Evolutionary conservation across 2,888 invertebrate species (phyloP), one percentile per base, ranked within the genome.

Genomic region (Rhodophaea formosa): DNA sequence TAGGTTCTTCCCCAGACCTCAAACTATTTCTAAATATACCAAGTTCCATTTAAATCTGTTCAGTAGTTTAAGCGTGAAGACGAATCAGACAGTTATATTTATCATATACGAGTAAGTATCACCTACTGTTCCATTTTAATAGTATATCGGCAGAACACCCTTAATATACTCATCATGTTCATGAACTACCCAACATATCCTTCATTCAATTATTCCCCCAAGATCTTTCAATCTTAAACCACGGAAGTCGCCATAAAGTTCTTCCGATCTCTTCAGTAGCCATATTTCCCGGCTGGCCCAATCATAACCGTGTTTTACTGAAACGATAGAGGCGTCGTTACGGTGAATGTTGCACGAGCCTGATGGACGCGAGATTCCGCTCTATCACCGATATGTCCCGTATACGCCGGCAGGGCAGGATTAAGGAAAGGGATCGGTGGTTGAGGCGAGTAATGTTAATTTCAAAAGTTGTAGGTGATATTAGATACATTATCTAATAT

Each of bases 241-340:
- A 14, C 23, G 35, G 8, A 51, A 59, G 53, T 51, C 32, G 49
- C 39, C 47, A 47, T 56, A 56, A 60, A 61, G 46, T 56, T 42
- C 45, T 56, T 51, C 53, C 47, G 23, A 39, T 30, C 56, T 56
- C 43, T 15, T 42, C 51, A 52, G 43, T 32, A 52, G 59, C 58
- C 52, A 61, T 61, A 61, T 65, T 23, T 47, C 59, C 57, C 51
- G 63, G 62, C 64, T 58, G 65, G 62, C 60, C 61, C 75, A 73
- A 80, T 82, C 81, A 84, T 83, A 80, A 79, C 74, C 72, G 71
- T 79, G 77, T 73, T 77, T 80, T 75, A 74, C 67, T 61, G 61
- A 62, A 60, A 58, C 62, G 56, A 57, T 60, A 57, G 64, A 59
- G 60, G 65, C 69, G 73, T 72, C 74, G 75, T 82, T 84, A 79